Evolutionary conservation across 2,797 vertebrate species (phyloP), one percentile per base, ranked within the genome.

Genomic region (Sebastes taczanowskii): DNA sequence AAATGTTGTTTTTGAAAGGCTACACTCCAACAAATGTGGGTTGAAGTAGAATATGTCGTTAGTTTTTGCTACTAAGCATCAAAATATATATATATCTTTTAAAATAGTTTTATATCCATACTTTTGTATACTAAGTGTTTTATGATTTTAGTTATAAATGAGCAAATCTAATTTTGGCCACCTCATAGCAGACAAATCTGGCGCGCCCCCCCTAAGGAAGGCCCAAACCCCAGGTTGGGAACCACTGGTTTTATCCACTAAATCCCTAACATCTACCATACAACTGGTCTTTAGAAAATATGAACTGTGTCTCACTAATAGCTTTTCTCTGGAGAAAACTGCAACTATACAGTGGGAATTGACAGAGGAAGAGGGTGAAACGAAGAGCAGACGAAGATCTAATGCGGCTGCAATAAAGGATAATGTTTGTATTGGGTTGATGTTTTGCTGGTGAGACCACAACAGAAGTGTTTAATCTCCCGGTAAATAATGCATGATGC

Each of bases 351-450:
- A 71, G 35, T 69, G 81, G 81, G 83, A 77, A 42, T 23, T 78
- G 64, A 80, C 58, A 84, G 73, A 89, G 73, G 82, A 90, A 81
- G 65, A 71, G 61, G 70, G 69, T 74, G 73, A 80, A 81, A 73
- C 3, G 86, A 90, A 83, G 78, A 86, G 71, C 73, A 71, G 65
- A 76, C 13, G 79, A 89, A 81, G 77, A 85, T 67, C 53, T 72
- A 78, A 84, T 74, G 49, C 32, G n/a, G 29, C 74, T 75, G 66
- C 66, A 80, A 22, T 73, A 60, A 74, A 55, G 59, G 27, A 68
- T 55, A 5, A 69, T 80, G 64, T 81, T 77, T 78, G n/a, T 75
- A 14, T 25, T 29, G 64, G 56, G 27, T 71, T 68, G 52, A 64
- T 84, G 55, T 87, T 87, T 77, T 88, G 46, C 56, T 70, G 34